phyloP scores from a whole-genome alignment of 2,113 vertebrate species.

The Corvus hawaiiensis region DNA sequence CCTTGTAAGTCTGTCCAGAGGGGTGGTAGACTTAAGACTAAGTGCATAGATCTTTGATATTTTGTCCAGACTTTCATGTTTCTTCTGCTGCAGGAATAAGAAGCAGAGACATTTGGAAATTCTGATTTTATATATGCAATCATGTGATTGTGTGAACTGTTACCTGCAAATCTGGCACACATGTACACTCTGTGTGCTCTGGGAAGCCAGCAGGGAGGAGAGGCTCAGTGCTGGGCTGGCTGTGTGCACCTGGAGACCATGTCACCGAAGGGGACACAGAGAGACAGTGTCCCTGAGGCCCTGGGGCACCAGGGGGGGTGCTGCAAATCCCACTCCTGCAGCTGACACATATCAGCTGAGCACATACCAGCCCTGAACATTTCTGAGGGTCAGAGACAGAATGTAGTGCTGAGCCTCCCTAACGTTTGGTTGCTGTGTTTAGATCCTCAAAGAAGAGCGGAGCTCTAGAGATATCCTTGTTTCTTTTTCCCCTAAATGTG shows the following conservation, averaged over 20 bases:
- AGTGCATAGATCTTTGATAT: background rate
- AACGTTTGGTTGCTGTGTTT: background rate
- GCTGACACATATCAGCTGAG: too few species aligned
- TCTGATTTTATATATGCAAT: background rate
- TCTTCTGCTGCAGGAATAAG: background rate
- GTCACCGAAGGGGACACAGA: background rate
- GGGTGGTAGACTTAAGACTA: background rate
- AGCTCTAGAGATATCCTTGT: background rate
- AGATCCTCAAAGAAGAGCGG: background rate
- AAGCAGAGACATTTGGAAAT: background rate
- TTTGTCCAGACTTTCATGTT: background rate
- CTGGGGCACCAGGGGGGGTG: background rate
- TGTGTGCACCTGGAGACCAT: background rate
- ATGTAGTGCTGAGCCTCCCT: background rate
- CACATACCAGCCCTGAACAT: background rate
- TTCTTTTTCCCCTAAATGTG: background rate
- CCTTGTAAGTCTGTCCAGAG: background rate
- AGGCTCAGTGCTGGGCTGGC: background rate
- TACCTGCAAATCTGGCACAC: background rate
- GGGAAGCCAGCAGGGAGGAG: background rate
- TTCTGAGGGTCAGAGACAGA: background rate
- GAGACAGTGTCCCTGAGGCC: background rate
- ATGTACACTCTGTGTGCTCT: rapidly evolving
- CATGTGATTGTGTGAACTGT: background rate
- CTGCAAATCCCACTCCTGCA: background rate